A percentile compares a stretch with the other conserved stretches of the same genome.
Conservation (phyloP, 1,140 invertebrate genomes). For the Trichomalopsis sarcophagae region DNA sequence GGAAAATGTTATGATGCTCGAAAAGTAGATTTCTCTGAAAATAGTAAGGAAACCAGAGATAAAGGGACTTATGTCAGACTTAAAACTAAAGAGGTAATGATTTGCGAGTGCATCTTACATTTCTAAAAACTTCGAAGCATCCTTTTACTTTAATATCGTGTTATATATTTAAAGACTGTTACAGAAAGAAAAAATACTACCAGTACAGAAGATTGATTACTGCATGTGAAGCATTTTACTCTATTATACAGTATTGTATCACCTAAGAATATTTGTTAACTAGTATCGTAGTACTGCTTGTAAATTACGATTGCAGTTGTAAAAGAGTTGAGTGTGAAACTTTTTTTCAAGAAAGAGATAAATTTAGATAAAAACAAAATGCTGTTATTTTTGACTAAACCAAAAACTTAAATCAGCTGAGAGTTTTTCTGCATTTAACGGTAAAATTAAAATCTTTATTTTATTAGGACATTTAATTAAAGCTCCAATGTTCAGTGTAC, state of each 20-base stretch:
- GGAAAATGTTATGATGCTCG: not conserved
- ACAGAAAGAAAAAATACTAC: not conserved
- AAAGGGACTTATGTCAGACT: constrained; percentile 18
- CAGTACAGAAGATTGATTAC: not conserved
- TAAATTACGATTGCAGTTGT: not conserved
- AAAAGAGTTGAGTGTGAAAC: not conserved
- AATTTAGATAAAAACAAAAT: not conserved
- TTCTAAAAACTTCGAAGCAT: too few species aligned
- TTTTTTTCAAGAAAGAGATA: not conserved
- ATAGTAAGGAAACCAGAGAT: not conserved
- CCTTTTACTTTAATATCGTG: not conserved
- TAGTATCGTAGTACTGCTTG: not conserved
- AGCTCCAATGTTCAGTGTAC: too few species aligned
- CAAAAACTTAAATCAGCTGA: too few species aligned
- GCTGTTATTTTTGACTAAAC: too few species aligned
- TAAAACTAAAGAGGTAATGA: constrained; percentile 14
- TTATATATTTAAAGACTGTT: not conserved
- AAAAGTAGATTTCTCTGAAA: not conserved
- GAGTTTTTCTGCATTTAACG: too few species aligned
- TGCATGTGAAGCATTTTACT: not conserved
- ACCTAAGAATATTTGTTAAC: not conserved
- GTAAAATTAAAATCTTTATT: not conserved
- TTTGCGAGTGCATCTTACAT: not conserved
- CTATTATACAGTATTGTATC: too few species aligned
- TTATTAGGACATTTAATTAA: not conserved